phyloP scores from a whole-genome alignment of 2,797 vertebrate species.

The Balearica regulorum region DNA sequence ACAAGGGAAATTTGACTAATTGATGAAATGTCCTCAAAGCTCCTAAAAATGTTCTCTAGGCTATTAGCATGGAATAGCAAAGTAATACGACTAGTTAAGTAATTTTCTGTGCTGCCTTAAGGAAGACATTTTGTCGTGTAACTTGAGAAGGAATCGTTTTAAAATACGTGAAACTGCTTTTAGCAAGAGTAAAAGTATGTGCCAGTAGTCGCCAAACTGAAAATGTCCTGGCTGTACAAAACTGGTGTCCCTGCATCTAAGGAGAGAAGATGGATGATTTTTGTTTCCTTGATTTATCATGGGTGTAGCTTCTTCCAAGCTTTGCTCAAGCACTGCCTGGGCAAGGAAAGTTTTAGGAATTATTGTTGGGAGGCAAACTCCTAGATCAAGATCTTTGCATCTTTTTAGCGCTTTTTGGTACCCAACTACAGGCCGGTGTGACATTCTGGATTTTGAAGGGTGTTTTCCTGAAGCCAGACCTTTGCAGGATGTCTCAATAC shows the following conservation, averaged over 20 bases:
- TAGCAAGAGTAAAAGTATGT: neutral
- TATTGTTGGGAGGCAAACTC: neutral
- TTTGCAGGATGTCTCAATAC: neutral
- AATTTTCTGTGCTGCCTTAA: conserved; percentile 32
- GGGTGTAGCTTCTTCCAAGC: neutral
- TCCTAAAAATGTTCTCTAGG: conserved; percentile 41
- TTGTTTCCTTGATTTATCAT: neutral
- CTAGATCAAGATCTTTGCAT: neutral
- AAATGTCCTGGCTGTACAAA: neutral
- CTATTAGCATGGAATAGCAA: conserved; percentile 45
- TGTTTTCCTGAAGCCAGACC: neutral
- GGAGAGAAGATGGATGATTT: neutral
- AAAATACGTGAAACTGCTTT: neutral
- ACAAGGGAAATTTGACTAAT: conserved; percentile 42
- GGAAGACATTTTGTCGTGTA: neutral
- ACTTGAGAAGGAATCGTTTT: neutral
- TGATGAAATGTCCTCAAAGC: conserved; percentile 44
- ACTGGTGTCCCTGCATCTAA: neutral
- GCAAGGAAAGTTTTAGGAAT: neutral
- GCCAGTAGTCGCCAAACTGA: neutral
- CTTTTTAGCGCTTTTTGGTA: neutral
- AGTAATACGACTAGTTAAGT: conserved; percentile 6
- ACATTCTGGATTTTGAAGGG: neutral
- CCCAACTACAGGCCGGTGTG: neutral
- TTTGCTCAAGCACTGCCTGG: neutral